Base-by-base conservation (phyloP, 2,888 invertebrate genomes). In the Reticulitermes lucifugus region DNA sequence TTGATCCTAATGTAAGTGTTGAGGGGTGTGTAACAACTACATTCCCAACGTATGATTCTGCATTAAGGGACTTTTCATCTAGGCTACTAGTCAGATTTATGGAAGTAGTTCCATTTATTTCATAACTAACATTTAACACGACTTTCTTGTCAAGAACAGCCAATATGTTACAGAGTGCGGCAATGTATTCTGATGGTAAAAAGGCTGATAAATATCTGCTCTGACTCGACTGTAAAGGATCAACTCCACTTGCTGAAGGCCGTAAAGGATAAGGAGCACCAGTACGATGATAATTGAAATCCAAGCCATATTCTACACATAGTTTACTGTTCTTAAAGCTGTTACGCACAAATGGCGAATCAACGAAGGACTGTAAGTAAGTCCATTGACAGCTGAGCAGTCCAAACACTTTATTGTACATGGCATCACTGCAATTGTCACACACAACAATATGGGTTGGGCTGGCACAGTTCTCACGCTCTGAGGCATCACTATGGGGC, bases 91-190 rank as follows among this genome's bases (percentile, higher is more conserved):
- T 81, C 21, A 81, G 35, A 70, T 81, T 81, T 41, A 81, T 41
- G 22, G 65, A 10, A 22, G 70, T 35, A 18, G 46, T 25, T 25
- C 41, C 25, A 18, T 81, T 81, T 25, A 81, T 12, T 59, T 70
- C 82, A 29, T 77, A 51, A 71, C 82, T 86, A 0, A 93, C 92
- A 89, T 95, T 95, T 87, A 94, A 90, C 65, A 94, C 93, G 25
- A 94, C 93, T 90, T 94, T 94, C 88, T 93, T 93, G 88, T 95
- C 94, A 87, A 93, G 92, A 87, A 95, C 93, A 65, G 95, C 95
- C 85, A 96, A 90, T 60, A 95, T 92, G 90, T 96, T 96, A 90
- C 97, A 97, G 87, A 97, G 91, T 41, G 96, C 96, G 35, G 95
- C 94, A 87, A 96, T 91, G 90, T 95, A 95, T 88, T 94, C 94